Evolutionary conservation across 2,888 invertebrate species (phyloP).

Genomic region (Choristoneura rosaceana): DNA sequence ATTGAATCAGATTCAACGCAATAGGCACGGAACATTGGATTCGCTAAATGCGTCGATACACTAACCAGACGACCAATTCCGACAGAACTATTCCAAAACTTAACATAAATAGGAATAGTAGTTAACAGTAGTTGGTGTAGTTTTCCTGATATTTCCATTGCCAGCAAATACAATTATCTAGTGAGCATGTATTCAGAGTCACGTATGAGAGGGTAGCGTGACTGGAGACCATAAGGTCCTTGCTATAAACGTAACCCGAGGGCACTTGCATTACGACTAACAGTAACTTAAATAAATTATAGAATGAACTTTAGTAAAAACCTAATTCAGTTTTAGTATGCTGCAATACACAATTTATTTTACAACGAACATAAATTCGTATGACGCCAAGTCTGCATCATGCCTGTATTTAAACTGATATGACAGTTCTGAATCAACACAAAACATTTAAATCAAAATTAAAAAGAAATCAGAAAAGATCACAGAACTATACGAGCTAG

Average conservation of each 20-base stretch:
- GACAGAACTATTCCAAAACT: constrained; percentile 27
- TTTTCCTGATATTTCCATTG: not conserved
- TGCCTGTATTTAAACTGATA: not conserved
- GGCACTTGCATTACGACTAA: not conserved
- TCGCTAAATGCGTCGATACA: constrained; percentile 29
- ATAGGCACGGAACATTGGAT: constrained; percentile 34
- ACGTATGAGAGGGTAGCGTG: constrained; percentile 31
- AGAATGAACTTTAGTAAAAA: constrained; percentile 1
- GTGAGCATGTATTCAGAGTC: constrained; percentile 11
- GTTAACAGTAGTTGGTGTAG: not conserved
- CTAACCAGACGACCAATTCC: constrained; percentile 27
- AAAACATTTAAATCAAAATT: not conserved
- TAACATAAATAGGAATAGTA: not conserved
- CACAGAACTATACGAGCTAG: not conserved
- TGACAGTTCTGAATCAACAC: not conserved
- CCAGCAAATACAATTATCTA: constrained; percentile 12
- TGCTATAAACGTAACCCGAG: not conserved
- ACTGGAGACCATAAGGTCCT: constrained; percentile 18
- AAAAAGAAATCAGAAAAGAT: not conserved
- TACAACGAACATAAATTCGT: not conserved
- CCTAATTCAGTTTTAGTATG: constrained; percentile 19
- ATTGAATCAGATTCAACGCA: constrained; percentile 36
- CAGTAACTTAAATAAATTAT: not conserved
- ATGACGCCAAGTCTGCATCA: not conserved
- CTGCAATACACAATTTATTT: constrained; percentile 13